A percentile compares a stretch with the other conserved stretches of the same genome.
Conservation (phyloP, 2,797 vertebrate genomes). For the Pseudochirops cupreus region DNA sequence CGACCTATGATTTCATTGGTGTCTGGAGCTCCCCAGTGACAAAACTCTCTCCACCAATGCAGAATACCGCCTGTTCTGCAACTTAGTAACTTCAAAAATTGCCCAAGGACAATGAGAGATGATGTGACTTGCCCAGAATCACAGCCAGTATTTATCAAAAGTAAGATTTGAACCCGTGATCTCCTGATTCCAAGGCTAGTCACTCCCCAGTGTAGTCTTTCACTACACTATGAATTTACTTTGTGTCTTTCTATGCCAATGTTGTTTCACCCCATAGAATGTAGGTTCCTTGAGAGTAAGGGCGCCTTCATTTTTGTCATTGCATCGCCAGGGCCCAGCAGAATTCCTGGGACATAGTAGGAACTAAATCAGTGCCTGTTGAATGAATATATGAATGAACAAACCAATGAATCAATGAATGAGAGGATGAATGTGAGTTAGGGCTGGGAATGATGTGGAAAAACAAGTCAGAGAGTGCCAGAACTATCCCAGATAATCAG, state of each 20-base stretch:
- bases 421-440: background rate
- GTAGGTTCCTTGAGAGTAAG: background rate
- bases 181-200: background rate
- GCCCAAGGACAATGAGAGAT: background rate
- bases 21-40: background rate
- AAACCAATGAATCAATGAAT: background rate
- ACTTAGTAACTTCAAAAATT: background rate
- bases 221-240: background rate
- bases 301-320: background rate
- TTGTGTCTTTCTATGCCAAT: background rate
- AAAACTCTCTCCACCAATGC: background rate
- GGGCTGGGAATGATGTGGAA: background rate
- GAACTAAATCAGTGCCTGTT: background rate
- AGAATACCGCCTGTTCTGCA: background rate
- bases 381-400: slow-evolving; percentile 18
- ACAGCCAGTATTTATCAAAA: background rate
- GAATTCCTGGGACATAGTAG: background rate
- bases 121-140: background rate
- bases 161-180: background rate
- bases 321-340: background rate
- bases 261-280: background rate
- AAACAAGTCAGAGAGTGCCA: slow-evolving; percentile 1
- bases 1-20: background rate
- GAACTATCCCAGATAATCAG: background rate
- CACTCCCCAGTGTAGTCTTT: background rate